phyloP scores from a whole-genome alignment of 2,113 vertebrate species.

The Megaceryle maxima region DNA sequence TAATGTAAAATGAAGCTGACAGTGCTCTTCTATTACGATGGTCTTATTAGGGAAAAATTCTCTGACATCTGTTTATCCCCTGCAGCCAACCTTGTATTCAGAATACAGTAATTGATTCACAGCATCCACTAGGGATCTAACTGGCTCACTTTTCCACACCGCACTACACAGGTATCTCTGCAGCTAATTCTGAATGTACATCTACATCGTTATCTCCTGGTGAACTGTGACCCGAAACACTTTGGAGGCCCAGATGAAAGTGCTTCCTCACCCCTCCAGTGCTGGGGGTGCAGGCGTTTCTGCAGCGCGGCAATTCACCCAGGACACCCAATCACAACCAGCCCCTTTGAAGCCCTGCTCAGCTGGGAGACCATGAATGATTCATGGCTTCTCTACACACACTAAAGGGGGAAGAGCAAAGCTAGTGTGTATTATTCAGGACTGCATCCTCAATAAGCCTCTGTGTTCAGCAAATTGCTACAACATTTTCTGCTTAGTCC shows the following conservation, averaged over 20 bases:
- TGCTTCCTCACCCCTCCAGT: slow-evolving; percentile 84
- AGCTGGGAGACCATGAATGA: slow-evolving; percentile 93
- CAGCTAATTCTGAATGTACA: slow-evolving; percentile 84
- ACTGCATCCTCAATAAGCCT: slow-evolving; percentile 84
- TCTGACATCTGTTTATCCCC: slow-evolving; percentile 92
- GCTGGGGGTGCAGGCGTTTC: slow-evolving; percentile 81
- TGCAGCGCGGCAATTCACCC: slow-evolving; percentile 88
- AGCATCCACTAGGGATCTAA: slow-evolving; percentile 86
- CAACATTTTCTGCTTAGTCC: slow-evolving; percentile 83
- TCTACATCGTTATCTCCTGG: slow-evolving; percentile 85
- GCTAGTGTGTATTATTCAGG: slow-evolving; percentile 86
- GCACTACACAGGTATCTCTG: slow-evolving; percentile 84
- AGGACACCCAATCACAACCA: slow-evolving; percentile 89
- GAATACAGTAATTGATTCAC: slow-evolving; percentile 96
- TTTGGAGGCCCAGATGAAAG: slow-evolving; percentile 87
- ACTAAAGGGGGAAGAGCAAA: slow-evolving; percentile 87
- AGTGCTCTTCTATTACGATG: slow-evolving; percentile 86
- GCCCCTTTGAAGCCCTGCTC: slow-evolving; percentile 91
- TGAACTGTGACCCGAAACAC: slow-evolving; percentile 86
- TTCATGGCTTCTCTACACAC: slow-evolving; percentile 89
- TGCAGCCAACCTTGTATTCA: slow-evolving; percentile 89
- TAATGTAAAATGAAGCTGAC: slow-evolving; percentile 87
- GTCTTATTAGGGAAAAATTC: slow-evolving; percentile 89
- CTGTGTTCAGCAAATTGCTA: slow-evolving; percentile 87
- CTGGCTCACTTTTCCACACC: slow-evolving; percentile 83